Base-by-base conservation (phyloP, 2,888 invertebrate species). In the Scrobipalpa atriplicella region DNA sequence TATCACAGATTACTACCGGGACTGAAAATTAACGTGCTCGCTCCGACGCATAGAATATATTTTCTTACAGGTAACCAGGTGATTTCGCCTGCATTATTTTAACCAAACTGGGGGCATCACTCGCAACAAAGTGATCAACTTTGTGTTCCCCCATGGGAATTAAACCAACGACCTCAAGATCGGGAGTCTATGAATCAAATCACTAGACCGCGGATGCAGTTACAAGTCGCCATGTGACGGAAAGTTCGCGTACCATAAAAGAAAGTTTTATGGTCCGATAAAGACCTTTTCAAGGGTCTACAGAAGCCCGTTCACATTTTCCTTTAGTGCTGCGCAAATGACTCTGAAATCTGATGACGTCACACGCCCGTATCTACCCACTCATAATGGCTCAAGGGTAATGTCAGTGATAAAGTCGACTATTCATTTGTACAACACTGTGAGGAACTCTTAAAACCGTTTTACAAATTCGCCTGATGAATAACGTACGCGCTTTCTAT, bases 191-290 rank as follows among this genome's bases (percentile, higher is more conserved):
- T 29, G 29, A 5, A 2, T 29, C 5, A 29, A 5, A 29, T 5
- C 29, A 29, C 29, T 29, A 29, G 5, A 29, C 29, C 29, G 5
- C 29, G 29, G 29, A n/a, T n/a, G n/a, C 29, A 29, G 29, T 29
- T 29, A 86, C 86, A 87, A 87, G 81, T 88, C 84, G 78, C 83
- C 85, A 83, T 84, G 83, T 79, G 81, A 84, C 82, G 86, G 83
- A 86, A 88, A 89, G 80, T 87, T 87, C 81, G 81, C 80, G 81
- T 80, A 79, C 81, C 85, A 87, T 90, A 86, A 90, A 89, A 86
- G 78, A 89, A 29, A 88, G 86, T 89, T 91, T 90, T 92, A 90
- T 88, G 85, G 79, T 75, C 82, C 86, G 88, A 89, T 92, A 89
- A 90, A 90, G 86, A 86, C 86, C 85, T 86, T 89, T 87, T 86